These are phyloP conservation scores for Pseudomyrmex gracilis DNA, from an alignment of 1,140 invertebrate species.

Conservation along the genomic window DNA sequence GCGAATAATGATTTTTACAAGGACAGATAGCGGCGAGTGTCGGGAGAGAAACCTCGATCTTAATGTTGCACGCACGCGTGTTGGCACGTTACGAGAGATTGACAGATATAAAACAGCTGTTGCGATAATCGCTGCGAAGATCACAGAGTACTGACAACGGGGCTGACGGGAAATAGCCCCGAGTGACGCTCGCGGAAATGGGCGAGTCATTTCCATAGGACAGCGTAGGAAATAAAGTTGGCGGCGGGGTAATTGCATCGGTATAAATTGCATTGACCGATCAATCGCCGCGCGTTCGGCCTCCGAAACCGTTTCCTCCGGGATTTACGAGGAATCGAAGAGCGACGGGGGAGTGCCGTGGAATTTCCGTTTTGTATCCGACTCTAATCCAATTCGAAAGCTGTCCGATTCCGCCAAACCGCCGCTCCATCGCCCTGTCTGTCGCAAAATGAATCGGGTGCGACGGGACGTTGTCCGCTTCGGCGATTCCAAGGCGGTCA, in stretches of 20 bases:
- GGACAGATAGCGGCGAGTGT: no score
- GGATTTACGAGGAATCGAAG: slow-evolving; percentile 46
- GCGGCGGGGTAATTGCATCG: slow-evolving; percentile 7
- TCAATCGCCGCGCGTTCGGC: slow-evolving; percentile 59
- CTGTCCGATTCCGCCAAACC: slow-evolving; percentile 73
- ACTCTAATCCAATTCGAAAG: slow-evolving; percentile 74
- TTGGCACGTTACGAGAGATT: not conserved
- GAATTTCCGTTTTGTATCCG: not conserved
- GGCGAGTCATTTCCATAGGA: not conserved
- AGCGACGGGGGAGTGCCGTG: slow-evolving; percentile 23
- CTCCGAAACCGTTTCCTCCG: slow-evolving; percentile 51
- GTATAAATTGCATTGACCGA: slow-evolving; percentile 67
- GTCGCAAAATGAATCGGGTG: slow-evolving; percentile 69
- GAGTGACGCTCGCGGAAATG: no score
- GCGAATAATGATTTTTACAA: no score
- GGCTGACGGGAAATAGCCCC: not conserved
- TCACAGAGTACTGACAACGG: not conserved
- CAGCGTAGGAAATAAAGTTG: slow-evolving; percentile 35
- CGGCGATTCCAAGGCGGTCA: slow-evolving; percentile 17
- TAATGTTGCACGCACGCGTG: not conserved
- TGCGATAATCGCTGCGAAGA: not conserved
- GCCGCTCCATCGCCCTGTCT: slow-evolving; percentile 45
- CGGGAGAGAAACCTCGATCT: no score
- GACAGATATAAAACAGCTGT: not conserved
- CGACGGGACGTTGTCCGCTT: slow-evolving; percentile 51